Percentiles rank a stretch among this genome's conserved stretches.
Evolutionary conservation across 2,113 vertebrate genomes (phyloP).

Genomic region (Entomyzon cyanotis): DNA sequence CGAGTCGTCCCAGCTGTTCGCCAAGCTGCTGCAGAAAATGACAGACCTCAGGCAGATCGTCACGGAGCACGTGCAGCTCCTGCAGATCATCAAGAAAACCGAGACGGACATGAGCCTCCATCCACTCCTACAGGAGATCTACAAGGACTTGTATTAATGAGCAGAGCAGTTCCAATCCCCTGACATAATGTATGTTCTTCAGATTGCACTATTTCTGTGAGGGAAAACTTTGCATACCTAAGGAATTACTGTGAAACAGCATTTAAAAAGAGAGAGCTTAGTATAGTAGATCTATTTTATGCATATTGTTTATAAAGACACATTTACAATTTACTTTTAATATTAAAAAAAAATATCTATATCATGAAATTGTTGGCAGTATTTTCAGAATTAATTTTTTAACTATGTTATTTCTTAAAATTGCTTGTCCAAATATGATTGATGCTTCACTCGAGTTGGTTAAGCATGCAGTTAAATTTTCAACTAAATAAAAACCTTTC

Average conservation of each 20-base stretch:
- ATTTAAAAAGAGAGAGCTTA: conserved; percentile 76
- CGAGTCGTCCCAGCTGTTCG: conserved; percentile 93
- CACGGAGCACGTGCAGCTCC: conserved; percentile 91
- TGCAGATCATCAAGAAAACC: conserved; percentile 93
- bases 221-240: conserved; percentile 74
- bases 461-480: conserved; percentile 39
- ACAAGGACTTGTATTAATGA: conserved; percentile 94
- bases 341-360: conserved; percentile 84
- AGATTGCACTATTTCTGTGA: conserved; percentile 80
- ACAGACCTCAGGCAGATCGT: conserved; percentile 98
- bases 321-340: conserved; percentile 86
- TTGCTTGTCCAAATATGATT: conserved; percentile 48
- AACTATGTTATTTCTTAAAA: conserved; percentile 46
- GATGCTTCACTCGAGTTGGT: conserved; percentile 39
- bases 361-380: conserved; percentile 67
- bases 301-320: conserved; percentile 86
- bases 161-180: conserved; percentile 1
- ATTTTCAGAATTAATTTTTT: conserved; percentile 61
- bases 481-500: conserved; percentile 43
- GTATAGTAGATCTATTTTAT: conserved; percentile 84
- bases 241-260: conserved; percentile 83
- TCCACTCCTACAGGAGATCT: conserved; percentile 96
- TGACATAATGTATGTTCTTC: conserved; percentile 65
- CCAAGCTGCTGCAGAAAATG: conserved; percentile 99
- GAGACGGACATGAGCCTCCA: conserved; percentile 94